A percentile compares a stretch with the other conserved stretches of the same genome.
These are phyloP conservation scores for Papilio protenor DNA, from an alignment of 2,888 invertebrate species.

Conservation along the genomic window DNA sequence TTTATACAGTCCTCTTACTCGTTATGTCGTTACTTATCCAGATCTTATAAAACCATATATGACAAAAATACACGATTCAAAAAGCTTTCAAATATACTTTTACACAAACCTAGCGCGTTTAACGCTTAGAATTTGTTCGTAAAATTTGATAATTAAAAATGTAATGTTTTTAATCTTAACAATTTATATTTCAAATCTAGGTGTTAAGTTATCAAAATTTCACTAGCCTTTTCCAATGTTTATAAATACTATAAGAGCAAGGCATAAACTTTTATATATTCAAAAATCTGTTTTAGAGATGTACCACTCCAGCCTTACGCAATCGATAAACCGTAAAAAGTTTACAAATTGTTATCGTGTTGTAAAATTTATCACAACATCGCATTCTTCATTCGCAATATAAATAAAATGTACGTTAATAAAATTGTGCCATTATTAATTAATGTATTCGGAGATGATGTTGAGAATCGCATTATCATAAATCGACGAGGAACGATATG, in stretches of 20 bases:
- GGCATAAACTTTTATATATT: conserved; percentile 72
- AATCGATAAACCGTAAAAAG: conserved; percentile 50
- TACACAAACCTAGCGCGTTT: conserved; percentile 41
- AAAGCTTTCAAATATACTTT: conserved; percentile 54
- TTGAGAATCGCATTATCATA: conserved; percentile 52
- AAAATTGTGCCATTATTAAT: conserved; percentile 27
- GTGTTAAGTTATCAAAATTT: conserved; percentile 82
- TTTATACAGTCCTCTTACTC: conserved; percentile 4
- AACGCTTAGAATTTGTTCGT: conserved; percentile 16
- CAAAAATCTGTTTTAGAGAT: conserved; percentile 60
- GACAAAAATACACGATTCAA: conserved; percentile 47
- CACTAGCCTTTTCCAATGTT: conserved; percentile 83
- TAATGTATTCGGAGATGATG: conserved; percentile 17
- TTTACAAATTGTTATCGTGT: conserved; percentile 46
- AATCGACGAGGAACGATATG: conserved; percentile 77
- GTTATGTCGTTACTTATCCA: conserved; percentile 45
- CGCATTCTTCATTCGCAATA: conserved; percentile 52
- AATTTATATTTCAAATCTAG: conserved; percentile 78
- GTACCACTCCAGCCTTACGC: conserved; percentile 50
- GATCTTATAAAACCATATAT: conserved; percentile 41
- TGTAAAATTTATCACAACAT: conserved; percentile 51
- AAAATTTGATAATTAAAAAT: conserved; percentile 57
- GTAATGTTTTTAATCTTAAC: conserved; percentile 67
- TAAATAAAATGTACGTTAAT: conserved; percentile 20
- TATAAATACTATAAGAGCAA: conserved; percentile 77